Evolutionary conservation across 2,113 vertebrate species (phyloP).

Genomic region (Miniopterus natalensis): DNA sequence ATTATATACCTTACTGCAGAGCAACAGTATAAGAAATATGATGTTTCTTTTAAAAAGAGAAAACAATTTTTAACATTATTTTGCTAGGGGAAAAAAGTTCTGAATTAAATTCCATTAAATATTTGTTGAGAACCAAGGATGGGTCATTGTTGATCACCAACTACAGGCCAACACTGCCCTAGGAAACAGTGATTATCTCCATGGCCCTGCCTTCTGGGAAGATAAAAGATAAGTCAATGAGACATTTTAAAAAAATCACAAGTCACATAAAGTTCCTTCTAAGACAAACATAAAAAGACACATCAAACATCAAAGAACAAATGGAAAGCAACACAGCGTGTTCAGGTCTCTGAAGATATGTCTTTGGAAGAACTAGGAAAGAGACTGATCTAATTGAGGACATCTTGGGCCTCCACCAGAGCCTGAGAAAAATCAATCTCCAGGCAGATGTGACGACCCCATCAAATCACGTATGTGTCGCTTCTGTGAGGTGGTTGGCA

Average conservation of each 20-base stretch:
- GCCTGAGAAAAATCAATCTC: not conserved
- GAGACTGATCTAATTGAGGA: not conserved
- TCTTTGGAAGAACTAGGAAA: not conserved
- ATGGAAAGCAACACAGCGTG: not conserved
- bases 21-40: not conserved
- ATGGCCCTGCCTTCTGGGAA: not conserved
- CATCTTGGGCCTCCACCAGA: not conserved
- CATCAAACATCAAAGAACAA: not conserved
- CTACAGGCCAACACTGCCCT: not conserved
- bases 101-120: not conserved
- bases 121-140: not conserved
- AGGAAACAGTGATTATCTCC: not conserved
- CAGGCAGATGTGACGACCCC: not conserved
- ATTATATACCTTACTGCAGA: not conserved
- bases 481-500: not conserved
- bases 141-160: not conserved
- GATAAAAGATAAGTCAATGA: not conserved
- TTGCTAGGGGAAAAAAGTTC: not conserved
- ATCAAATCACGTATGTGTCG: not conserved
- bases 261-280: not conserved
- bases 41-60: not conserved
- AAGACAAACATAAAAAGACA: constrained; percentile 15
- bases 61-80: not conserved
- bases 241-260: not conserved
- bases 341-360: not conserved